Evolutionary conservation across 2,888 invertebrate species (phyloP).

Genomic region (Agrypnus murinus): DNA sequence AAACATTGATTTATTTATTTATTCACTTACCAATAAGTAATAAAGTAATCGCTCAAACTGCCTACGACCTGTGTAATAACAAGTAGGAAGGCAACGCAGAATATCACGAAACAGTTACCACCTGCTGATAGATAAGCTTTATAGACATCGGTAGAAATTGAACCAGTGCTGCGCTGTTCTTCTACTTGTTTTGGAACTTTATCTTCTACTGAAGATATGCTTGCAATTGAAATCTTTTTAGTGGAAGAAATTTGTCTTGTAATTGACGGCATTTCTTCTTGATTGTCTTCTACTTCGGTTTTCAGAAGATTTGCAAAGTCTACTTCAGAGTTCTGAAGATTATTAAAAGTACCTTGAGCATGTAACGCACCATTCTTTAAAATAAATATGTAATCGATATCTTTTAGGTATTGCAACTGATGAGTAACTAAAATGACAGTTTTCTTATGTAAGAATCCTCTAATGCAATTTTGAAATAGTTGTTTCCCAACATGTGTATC

Average conservation of each 20-base stretch:
- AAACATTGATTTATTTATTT: too few relatives aligned
- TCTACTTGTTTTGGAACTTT: constrained; percentile 70
- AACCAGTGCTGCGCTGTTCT: constrained; percentile 79
- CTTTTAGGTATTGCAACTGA: constrained; percentile 81
- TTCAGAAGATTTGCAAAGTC: constrained; percentile 85
- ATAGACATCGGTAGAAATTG: constrained; percentile 74
- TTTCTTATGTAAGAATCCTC: constrained; percentile 78
- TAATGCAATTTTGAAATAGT: constrained; percentile 88
- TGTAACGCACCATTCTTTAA: constrained; percentile 76
- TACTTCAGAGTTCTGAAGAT: constrained; percentile 82
- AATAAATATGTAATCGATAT: constrained; percentile 76
- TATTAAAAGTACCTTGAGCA: constrained; percentile 80
- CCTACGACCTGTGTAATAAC: constrained; percentile 81
- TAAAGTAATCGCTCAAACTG: constrained; percentile 89
- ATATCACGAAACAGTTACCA: constrained; percentile 80
- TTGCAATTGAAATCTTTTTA: constrained; percentile 75
- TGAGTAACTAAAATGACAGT: constrained; percentile 86
- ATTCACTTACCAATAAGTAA: constrained; percentile 85
- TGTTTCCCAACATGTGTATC: constrained; percentile 93
- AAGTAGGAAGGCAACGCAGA: constrained; percentile 78
- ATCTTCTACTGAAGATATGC: constrained; percentile 69
- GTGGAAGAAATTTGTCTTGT: constrained; percentile 53
- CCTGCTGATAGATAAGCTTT: constrained; percentile 83
- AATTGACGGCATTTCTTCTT: constrained; percentile 63
- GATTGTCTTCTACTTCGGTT: constrained; percentile 70